Conservation (phyloP, 2,113 vertebrate species). For the Excalfactoria chinensis region DNA sequence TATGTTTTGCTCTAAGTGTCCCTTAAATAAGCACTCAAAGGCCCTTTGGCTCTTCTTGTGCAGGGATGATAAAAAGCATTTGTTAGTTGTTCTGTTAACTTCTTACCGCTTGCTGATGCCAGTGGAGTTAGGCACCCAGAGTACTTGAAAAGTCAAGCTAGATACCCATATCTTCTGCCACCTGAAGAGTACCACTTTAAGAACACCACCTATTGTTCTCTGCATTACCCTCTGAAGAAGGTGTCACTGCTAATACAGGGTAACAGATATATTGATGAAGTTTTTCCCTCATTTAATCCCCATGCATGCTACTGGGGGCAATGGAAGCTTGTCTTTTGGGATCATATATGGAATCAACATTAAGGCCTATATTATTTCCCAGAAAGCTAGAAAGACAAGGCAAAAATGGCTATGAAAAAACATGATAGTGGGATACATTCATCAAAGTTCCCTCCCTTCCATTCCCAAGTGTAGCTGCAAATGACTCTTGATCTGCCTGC, state of each 20-base stretch:
- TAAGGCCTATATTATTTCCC: background rate
- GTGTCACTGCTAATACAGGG: background rate
- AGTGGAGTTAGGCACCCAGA: background rate
- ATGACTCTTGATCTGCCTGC: background rate
- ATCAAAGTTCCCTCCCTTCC: background rate
- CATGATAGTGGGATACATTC: background rate
- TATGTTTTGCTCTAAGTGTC: background rate
- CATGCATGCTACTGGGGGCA: background rate
- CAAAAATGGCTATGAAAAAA: background rate
- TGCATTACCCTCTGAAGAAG: background rate
- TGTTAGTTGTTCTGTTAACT: background rate
- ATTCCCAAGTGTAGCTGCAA: background rate
- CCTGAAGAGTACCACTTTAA: background rate
- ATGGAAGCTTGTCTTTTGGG: background rate
- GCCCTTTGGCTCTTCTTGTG: background rate
- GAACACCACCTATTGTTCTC: background rate
- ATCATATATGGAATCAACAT: background rate
- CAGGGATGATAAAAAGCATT: background rate
- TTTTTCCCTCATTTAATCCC: fast-evolving
- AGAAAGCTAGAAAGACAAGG: background rate
- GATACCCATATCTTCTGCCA: background rate
- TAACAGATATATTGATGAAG: background rate
- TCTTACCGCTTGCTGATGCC: background rate
- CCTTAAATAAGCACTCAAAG: background rate
- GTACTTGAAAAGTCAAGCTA: background rate